These are phyloP conservation scores for Nyctalus aviator DNA, from an alignment of 2,797 vertebrate species.

Conservation along the genomic window DNA sequence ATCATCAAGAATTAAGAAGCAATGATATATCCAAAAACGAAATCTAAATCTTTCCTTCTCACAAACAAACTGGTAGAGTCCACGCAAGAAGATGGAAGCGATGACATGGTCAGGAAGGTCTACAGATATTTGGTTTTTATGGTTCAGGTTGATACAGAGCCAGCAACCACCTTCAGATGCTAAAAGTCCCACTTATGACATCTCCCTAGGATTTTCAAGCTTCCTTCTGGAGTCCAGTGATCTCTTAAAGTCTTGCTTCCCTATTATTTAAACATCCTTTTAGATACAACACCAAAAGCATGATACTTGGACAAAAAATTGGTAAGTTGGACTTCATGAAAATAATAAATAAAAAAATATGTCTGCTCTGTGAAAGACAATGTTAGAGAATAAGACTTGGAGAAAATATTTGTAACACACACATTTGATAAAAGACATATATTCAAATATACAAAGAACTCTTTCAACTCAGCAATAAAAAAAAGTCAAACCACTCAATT, in stretches of 20 bases:
- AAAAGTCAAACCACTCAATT: not conserved
- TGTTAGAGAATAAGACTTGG: not conserved
- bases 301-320: not conserved
- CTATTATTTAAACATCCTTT: not conserved
- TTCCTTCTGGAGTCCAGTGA: not conserved
- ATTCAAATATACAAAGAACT: not conserved
- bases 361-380: not conserved
- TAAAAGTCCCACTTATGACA: not conserved
- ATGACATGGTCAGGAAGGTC: rapidly evolving
- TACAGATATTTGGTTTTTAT: no score
- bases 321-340: not conserved
- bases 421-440: not conserved
- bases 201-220: not conserved
- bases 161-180: no score
- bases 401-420: not conserved
- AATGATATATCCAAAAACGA: not conserved
- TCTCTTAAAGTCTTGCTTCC: not conserved
- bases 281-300: not conserved
- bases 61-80: not conserved
- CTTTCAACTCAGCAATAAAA: not conserved
- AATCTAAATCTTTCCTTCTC: not conserved
- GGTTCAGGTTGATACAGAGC: not conserved
- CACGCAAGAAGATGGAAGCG: not conserved
- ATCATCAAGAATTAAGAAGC: not conserved
- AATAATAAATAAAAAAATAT: not conserved